Percentiles rank a stretch among this genome's conserved stretches.
Conservation (phyloP, 2,797 vertebrate species). For the Gadopsis marmoratus region DNA sequence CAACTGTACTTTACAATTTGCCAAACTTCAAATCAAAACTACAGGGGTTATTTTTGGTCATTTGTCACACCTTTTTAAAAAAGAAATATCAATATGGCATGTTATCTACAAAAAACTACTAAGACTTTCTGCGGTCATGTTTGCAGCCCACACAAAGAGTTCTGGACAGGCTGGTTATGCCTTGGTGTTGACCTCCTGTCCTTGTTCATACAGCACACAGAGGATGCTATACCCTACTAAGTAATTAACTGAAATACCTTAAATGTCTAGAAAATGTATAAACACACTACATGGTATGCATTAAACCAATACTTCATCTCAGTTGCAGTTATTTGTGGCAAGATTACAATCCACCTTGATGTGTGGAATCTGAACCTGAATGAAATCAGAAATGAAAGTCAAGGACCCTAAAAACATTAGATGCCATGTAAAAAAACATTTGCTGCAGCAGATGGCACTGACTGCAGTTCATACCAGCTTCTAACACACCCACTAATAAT, state of each 20-base stretch:
- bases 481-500: background rate
- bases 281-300: background rate
- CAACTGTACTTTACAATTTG: background rate
- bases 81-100: background rate
- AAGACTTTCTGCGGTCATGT: background rate
- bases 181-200: background rate
- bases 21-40: background rate
- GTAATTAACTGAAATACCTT: slow-evolving; percentile 6
- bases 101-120: background rate
- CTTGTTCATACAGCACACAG: background rate
- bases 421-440: background rate
- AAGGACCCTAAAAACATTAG: background rate
- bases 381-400: background rate
- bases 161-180: background rate
- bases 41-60: background rate
- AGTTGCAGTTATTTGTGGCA: background rate
- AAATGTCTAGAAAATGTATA: slow-evolving; percentile 14
- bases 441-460: background rate
- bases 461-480: background rate
- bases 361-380: slow-evolving; percentile 2
- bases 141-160: slow-evolving; percentile 4
- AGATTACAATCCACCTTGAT: background rate
- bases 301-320: background rate
- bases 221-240: background rate
- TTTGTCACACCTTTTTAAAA: background rate